A percentile compares a stretch with the other conserved stretches of the same genome.
These are phyloP conservation scores for Acanthurus leucopareius DNA, from an alignment of 2,797 vertebrate species.

Conservation along the genomic window DNA sequence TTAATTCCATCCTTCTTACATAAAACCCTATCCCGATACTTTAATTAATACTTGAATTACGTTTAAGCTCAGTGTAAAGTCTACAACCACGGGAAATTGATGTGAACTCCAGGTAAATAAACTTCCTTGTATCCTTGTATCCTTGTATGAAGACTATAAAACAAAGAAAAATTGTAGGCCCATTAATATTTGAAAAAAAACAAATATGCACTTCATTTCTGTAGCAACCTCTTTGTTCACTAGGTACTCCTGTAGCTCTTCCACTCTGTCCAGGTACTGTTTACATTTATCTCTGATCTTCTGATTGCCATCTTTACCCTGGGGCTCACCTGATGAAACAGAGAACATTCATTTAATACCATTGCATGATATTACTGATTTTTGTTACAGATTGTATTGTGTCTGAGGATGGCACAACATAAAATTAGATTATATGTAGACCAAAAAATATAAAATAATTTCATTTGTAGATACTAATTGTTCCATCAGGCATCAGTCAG, in stretches of 20 bases:
- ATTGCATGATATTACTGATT: background rate
- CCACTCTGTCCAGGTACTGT: conserved; percentile 87
- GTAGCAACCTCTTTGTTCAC: conserved; percentile 83
- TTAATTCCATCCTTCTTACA: background rate
- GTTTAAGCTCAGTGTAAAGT: background rate
- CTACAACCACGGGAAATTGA: background rate
- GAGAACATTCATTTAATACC: conserved; percentile 23
- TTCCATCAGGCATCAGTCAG: background rate
- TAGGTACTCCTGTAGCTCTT: conserved; percentile 82
- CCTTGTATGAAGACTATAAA: no score
- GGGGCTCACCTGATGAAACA: conserved; percentile 84
- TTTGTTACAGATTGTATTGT: background rate
- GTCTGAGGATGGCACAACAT: background rate
- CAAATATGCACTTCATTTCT: conserved; percentile 9
- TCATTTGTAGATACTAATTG: background rate
- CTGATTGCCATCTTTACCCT: conserved; percentile 90
- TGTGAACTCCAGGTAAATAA: no score
- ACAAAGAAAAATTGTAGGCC: no score
- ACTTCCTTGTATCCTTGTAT: no score
- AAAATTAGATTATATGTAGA: background rate
- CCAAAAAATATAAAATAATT: background rate
- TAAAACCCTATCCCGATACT: background rate
- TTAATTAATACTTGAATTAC: background rate
- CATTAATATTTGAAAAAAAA: background rate
- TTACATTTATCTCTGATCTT: conserved; percentile 88